Percentiles rank a stretch among this genome's conserved stretches.
These are phyloP conservation scores for Acleris sparsana DNA, from an alignment of 2,888 invertebrate genomes.

Conservation along the genomic window DNA sequence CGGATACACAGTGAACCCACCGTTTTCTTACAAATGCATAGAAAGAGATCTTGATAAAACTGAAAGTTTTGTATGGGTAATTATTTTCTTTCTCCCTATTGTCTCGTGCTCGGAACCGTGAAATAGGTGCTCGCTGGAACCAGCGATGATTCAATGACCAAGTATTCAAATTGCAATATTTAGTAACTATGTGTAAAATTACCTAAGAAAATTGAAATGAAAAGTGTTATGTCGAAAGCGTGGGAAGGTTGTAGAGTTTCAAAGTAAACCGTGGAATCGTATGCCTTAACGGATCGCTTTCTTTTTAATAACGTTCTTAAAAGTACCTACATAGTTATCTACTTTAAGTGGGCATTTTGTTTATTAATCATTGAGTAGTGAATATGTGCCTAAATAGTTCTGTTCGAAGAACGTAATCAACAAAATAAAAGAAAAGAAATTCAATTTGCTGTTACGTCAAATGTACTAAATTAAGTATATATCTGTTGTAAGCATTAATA, in stretches of 20 bases:
- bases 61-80: slow-evolving; percentile 63
- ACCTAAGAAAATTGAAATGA: slow-evolving; percentile 23
- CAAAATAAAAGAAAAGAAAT: no score
- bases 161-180: slow-evolving; percentile 17
- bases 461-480: no score
- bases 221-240: slow-evolving; percentile 34
- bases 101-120: slow-evolving; percentile 71
- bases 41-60: slow-evolving; percentile 54
- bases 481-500: no score
- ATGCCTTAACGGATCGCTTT: slow-evolving; percentile 19
- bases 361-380: no score
- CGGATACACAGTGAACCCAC: slow-evolving; percentile 17
- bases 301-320: slow-evolving; percentile 16
- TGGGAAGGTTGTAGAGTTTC: slow-evolving; percentile 36
- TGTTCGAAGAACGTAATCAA: no score
- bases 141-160: slow-evolving; percentile 35
- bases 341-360: no score
- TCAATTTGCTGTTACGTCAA: no score
- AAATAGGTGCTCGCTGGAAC: slow-evolving; percentile 53
- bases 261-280: slow-evolving; percentile 49
- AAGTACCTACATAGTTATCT: not conserved
- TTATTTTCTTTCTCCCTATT: slow-evolving; percentile 77
- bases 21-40: slow-evolving; percentile 40
- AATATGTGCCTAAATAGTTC: no score
- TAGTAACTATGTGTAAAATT: slow-evolving; percentile 1